Base-by-base conservation (phyloP, 2,888 invertebrate species). In the Onthophagus sagittarius region DNA sequence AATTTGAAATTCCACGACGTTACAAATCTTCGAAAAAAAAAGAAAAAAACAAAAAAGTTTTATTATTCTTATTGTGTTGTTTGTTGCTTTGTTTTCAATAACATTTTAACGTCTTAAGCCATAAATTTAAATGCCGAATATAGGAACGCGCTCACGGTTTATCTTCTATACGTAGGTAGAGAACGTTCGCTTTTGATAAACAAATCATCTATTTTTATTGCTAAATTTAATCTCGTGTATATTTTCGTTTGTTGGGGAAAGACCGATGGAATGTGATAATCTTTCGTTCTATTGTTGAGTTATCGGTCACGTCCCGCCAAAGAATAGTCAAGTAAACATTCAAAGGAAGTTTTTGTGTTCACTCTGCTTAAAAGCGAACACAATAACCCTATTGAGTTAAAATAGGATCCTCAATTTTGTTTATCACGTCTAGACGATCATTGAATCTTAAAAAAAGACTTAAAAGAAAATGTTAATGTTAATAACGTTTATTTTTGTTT, bases 401-500 rank as follows among this genome's bases (percentile, higher is more conserved):
- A 53, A 53, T 53, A 53, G 39, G 11, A 1, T 53, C 7, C 9
- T 53, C 9, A 2, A 7, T 53, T 53, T 53, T 2, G 39, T 53
- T 53, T 53, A 53, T 53, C 9, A 53, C 3, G 23, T 23, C 23
- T 23, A 23, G 23, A 23, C 23, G 3, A 23, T 23, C 23, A 23
- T 23, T 23, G 23, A 23, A 23, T 23, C 3, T 23, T 23, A 2
- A 2, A 23, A 23, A 23, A 23, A 3, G 23, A 23, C 3, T 23
- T 23, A 23, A 23, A 23, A 23, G 3, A 23, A 23, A 23, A 23
- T 23, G n/a, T n/a, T n/a, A n/a, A 23, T 23, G 1, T 23, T 23
- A 53, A 53, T 53, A 53, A 11, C 6, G 1, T 53, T 11, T 53
- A 9, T 53, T 7, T 2, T 53, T 70, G 62, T 69, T 75, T 77